Evolutionary conservation across 2,113 vertebrate species (phyloP).

Genomic region (Trogon surrucura): DNA sequence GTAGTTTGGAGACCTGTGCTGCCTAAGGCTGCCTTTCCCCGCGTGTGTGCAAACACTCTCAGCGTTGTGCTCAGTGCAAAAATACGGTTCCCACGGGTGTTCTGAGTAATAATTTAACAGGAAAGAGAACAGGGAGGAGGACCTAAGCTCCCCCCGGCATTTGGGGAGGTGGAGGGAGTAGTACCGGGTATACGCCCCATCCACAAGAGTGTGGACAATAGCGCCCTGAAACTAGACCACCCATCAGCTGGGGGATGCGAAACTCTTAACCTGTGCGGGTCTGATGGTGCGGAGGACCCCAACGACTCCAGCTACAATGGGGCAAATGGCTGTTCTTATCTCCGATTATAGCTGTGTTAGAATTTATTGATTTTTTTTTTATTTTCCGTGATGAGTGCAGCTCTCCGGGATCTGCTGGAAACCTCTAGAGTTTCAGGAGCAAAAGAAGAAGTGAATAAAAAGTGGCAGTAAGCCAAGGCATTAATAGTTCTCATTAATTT

Average conservation of each 20-base stretch:
- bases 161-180: background rate
- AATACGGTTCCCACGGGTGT: background rate
- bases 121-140: background rate
- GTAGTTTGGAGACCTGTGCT: rapidly evolving
- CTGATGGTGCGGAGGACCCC: background rate
- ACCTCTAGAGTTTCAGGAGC: background rate
- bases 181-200: background rate
- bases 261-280: background rate
- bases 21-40: background rate
- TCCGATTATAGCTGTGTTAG: background rate
- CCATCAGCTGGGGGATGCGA: background rate
- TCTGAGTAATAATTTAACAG: background rate
- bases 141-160: background rate
- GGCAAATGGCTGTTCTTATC: background rate
- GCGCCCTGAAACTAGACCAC: background rate
- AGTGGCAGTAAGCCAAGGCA: background rate
- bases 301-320: background rate
- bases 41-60: background rate
- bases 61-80: background rate
- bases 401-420: background rate
- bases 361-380: background rate
- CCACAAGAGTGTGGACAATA: background rate
- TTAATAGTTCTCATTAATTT: background rate
- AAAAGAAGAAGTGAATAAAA: background rate
- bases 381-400: background rate